Conservation (phyloP, 2,113 vertebrate species). For the Psammodynastes pulverulentus region DNA sequence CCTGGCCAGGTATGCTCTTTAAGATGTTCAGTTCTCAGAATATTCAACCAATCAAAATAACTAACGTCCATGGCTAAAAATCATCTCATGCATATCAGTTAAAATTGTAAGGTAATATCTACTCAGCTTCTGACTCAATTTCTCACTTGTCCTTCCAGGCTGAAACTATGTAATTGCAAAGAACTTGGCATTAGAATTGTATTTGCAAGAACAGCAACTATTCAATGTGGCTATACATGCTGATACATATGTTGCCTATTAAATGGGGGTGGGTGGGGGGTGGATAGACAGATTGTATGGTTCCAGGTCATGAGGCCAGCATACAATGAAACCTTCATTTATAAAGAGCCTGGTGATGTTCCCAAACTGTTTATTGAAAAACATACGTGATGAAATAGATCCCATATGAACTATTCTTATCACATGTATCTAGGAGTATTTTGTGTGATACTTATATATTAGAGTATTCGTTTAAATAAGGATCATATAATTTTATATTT, state of each 20-base stretch:
- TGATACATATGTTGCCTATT: not conserved
- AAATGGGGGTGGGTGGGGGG: too few relatives aligned
- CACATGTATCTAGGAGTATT: not conserved
- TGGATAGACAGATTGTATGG: constrained; percentile 7
- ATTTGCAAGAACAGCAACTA: not conserved
- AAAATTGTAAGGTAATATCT: not conserved
- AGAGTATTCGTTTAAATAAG: constrained; percentile 1
- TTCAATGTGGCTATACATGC: not conserved
- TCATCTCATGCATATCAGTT: not conserved
- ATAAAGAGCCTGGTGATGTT: not conserved
- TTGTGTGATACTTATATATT: not conserved
- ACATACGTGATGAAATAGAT: not conserved
- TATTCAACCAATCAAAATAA: not conserved
- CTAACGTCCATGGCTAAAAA: not conserved
- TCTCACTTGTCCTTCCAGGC: not conserved
- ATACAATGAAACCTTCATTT: constrained; percentile 7
- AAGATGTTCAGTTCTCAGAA: not conserved
- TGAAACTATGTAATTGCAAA: not conserved
- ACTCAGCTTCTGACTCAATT: not conserved
- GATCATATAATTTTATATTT: not conserved
- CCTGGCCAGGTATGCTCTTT: not conserved
- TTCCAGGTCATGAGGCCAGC: constrained; percentile 28
- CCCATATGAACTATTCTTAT: not conserved
- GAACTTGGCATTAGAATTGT: not conserved
- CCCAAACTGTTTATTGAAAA: not conserved